These are phyloP conservation scores for Brachyrhaphis roseni DNA, from an alignment of 2,797 vertebrate genomes.

Conservation along the genomic window DNA sequence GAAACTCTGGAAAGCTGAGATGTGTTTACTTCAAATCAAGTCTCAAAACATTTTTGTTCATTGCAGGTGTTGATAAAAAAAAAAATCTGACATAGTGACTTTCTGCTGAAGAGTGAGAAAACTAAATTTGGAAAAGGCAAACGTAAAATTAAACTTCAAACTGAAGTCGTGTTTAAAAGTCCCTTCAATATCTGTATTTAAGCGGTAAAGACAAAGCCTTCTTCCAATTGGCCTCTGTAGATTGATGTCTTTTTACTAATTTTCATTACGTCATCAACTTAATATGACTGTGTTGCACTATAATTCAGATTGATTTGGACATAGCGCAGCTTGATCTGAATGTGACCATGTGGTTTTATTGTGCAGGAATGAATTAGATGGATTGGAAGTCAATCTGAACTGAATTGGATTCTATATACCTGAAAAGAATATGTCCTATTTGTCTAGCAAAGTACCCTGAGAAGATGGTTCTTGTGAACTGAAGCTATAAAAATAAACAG, in stretches of 20 bases:
- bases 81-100: background rate
- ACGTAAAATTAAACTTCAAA: background rate
- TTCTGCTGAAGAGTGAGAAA: background rate
- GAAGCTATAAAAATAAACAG: background rate
- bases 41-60: background rate
- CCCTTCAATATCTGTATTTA: background rate
- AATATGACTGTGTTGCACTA: background rate
- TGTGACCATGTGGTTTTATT: background rate
- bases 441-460: background rate
- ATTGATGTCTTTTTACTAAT: background rate
- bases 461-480: background rate
- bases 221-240: background rate
- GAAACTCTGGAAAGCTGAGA: background rate
- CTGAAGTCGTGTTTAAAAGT: background rate
- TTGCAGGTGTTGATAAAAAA: background rate
- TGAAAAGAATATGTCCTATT: background rate
- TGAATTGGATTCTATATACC: background rate
- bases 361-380: background rate
- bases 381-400: background rate
- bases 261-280: background rate
- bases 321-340: background rate
- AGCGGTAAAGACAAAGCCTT: background rate
- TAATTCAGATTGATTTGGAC: background rate
- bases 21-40: background rate
- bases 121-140: background rate